Conservation (phyloP, 2,113 vertebrate genomes). For the Peromyscus leucopus region DNA sequence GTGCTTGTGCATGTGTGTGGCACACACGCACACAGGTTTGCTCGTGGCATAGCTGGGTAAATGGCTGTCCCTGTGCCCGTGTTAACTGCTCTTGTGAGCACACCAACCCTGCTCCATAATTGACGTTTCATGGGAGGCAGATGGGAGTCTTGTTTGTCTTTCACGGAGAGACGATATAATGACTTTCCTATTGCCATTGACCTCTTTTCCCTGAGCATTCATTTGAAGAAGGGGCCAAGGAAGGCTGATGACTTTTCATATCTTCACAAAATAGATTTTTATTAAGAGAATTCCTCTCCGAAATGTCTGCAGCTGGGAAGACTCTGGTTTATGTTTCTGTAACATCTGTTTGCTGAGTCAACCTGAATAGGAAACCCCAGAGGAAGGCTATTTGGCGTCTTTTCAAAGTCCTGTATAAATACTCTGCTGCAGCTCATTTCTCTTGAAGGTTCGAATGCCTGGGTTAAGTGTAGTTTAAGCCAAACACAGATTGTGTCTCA, state of each 20-base stretch:
- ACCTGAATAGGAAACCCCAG: constrained; percentile 83
- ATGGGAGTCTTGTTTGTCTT: not conserved
- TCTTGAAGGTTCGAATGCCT: constrained; percentile 58
- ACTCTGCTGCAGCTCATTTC: constrained; percentile 38
- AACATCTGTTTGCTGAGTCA: constrained; percentile 87
- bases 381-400: constrained; percentile 79
- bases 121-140: not conserved
- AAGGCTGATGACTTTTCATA: constrained; percentile 49
- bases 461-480: constrained; percentile 54
- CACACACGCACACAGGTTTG: not conserved
- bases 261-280: constrained; percentile 75
- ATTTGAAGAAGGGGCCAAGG: constrained; percentile 59
- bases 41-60: not conserved
- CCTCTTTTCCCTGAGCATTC: constrained; percentile 57
- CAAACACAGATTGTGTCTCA: constrained; percentile 35
- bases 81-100: not conserved
- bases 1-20: not conserved
- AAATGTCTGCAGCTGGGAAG: constrained; percentile 73
- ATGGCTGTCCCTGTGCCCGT: fast-evolving
- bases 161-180: not conserved
- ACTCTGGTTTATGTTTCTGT: constrained; percentile 70
- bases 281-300: constrained; percentile 76
- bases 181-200: constrained; percentile 34
- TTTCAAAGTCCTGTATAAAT: constrained; percentile 76
- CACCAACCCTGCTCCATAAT: not conserved